Evolutionary conservation across 92 coral and sea anemone genomes (phyloP).

Genomic region (Micromussa lordhowensis): DNA sequence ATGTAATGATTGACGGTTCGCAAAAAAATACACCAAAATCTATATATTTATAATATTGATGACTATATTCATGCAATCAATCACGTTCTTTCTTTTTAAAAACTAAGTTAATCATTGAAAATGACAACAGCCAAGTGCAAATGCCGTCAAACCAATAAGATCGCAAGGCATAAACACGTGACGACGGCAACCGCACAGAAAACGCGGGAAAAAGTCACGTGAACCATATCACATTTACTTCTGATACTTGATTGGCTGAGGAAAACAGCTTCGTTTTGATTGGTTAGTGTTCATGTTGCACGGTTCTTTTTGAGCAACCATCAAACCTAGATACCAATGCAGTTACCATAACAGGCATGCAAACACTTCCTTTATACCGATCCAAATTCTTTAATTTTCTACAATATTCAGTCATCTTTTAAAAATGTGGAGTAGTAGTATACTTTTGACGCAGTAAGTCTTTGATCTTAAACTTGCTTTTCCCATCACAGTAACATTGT

Average conservation of each 20-base stretch:
- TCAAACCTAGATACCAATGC: not conserved
- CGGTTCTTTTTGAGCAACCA: not conserved
- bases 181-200: too few relatives aligned
- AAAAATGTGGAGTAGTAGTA: not conserved
- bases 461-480: not conserved
- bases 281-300: not conserved
- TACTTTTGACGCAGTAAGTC: not conserved
- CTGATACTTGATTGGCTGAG: not conserved
- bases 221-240: too few relatives aligned
- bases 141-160: too few relatives aligned
- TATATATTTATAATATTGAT: not conserved
- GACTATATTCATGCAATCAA: too few relatives aligned
- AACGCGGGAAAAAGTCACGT: not conserved
- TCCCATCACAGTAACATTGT: conserved; percentile 76
- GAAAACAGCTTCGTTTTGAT: not conserved
- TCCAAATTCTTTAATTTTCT: not conserved
- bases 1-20: not conserved
- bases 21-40: not conserved
- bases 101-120: too few relatives aligned
- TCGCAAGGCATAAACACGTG: too few relatives aligned
- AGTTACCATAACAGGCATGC: not conserved
- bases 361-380: not conserved
- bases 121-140: too few relatives aligned
- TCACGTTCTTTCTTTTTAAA: too few relatives aligned
- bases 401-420: conserved; percentile 1